Conservation (phyloP, 2,888 invertebrate genomes). For the Cantharis lateralis region DNA sequence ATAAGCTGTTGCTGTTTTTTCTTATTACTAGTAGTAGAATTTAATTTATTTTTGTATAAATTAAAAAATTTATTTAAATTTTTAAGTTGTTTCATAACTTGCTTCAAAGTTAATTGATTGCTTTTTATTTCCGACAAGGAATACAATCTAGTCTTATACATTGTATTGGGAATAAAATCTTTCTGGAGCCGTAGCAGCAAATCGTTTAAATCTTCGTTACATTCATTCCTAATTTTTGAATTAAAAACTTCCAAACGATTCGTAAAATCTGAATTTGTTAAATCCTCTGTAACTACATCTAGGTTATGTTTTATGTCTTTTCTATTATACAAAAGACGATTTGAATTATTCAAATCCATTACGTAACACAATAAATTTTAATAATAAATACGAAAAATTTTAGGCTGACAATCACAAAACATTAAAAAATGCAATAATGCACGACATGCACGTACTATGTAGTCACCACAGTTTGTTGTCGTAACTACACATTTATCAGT, state of each 20-base stretch:
- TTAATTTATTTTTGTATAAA: not conserved
- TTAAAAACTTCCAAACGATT: not conserved
- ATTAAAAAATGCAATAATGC: not conserved
- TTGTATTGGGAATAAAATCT: not conserved
- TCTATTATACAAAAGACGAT: too few species aligned
- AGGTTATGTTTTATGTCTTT: not conserved
- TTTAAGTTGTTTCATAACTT: not conserved
- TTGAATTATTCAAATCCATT: not conserved
- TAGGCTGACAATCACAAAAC: not conserved
- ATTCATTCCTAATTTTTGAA: not conserved
- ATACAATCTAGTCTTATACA: not conserved
- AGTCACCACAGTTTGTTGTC: not conserved
- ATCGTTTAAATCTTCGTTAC: not conserved
- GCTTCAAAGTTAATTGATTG: not conserved
- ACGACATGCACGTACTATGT: not conserved
- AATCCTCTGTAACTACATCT: not conserved
- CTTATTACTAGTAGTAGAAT: not conserved
- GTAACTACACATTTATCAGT: not conserved
- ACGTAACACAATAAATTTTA: not conserved
- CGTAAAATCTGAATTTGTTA: not conserved
- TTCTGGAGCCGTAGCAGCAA: not conserved
- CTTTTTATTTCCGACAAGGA: not conserved
- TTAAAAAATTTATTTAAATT: not conserved
- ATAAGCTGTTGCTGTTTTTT: not conserved
- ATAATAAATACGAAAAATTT: not conserved